Conservation (phyloP, 2,113 vertebrate genomes). For the Colaptes auratus region DNA sequence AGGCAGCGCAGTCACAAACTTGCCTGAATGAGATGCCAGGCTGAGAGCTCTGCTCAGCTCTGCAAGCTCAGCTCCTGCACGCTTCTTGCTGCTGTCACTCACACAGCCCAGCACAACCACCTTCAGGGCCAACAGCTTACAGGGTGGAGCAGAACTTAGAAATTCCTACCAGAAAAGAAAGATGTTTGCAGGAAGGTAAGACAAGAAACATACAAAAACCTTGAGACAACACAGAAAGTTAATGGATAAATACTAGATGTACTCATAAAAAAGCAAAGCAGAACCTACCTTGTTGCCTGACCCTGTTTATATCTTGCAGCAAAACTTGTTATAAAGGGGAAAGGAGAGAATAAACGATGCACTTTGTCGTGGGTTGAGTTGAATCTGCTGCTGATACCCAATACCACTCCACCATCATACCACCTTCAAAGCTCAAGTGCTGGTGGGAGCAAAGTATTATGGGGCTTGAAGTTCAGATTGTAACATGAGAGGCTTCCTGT, state of each 20-base stretch:
- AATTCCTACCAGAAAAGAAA: background rate
- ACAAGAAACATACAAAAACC: background rate
- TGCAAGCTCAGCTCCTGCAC: background rate
- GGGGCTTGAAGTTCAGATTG: too few relatives aligned
- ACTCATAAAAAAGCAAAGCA: background rate
- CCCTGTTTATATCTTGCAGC: accelerated
- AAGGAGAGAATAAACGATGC: background rate
- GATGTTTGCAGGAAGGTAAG: background rate
- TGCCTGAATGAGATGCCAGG: background rate
- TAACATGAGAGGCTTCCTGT: too few relatives aligned
- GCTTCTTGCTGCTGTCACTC: accelerated
- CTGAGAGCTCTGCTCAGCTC: background rate
- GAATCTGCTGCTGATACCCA: too few relatives aligned
- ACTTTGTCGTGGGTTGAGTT: too few relatives aligned
- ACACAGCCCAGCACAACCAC: background rate
- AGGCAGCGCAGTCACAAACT: background rate
- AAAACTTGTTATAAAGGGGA: background rate
- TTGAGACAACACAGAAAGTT: background rate
- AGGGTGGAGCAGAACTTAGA: background rate
- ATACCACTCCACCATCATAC: too few relatives aligned
- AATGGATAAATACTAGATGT: background rate
- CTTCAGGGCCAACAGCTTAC: background rate
- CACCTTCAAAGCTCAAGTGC: too few relatives aligned
- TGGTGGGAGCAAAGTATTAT: too few relatives aligned
- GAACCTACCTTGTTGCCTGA: background rate